A percentile compares a stretch with the other conserved stretches of the same genome.
Evolutionary conservation across 2,888 invertebrate genomes (phyloP).

Genomic region (Agonopterix arenella): DNA sequence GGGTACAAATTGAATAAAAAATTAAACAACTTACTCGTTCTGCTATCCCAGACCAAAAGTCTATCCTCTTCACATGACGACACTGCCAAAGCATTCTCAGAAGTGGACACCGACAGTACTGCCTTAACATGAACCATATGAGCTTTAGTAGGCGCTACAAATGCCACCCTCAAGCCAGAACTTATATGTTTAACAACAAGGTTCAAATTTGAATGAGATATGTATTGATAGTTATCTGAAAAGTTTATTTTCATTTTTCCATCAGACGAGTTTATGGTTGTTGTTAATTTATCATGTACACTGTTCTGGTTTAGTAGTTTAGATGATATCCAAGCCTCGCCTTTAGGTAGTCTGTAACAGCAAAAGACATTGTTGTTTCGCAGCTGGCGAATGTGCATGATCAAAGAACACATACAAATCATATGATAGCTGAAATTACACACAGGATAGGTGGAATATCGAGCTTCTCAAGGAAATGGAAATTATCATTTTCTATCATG

Average conservation of each 20-base stretch:
- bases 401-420: too few relatives aligned
- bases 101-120: conserved; percentile 76
- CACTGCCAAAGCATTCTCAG: conserved; percentile 78
- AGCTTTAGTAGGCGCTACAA: conserved; percentile 68
- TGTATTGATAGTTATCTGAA: conserved; percentile 53
- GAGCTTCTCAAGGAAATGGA: too few relatives aligned
- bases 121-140: conserved; percentile 65
- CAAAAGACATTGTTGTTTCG: too few relatives aligned
- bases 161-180: conserved; percentile 61
- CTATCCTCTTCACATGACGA: conserved; percentile 78
- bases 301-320: conserved; percentile 58
- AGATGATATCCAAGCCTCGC: conserved; percentile 69
- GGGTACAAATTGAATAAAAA: too few relatives aligned
- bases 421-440: too few relatives aligned
- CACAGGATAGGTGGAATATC: too few relatives aligned
- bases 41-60: conserved; percentile 79
- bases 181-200: conserved; percentile 59
- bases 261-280: conserved; percentile 40
- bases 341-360: conserved; percentile 55
- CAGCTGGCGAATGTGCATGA: too few relatives aligned
- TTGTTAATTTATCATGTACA: conserved; percentile 54
- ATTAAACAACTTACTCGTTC: conserved; percentile 59
- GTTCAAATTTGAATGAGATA: conserved; percentile 53
- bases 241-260: conserved; percentile 58
- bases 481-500: too few relatives aligned